These are phyloP conservation scores for Sander lucioperca DNA, from an alignment of 2,113 vertebrate genomes.

Conservation along the genomic window DNA sequence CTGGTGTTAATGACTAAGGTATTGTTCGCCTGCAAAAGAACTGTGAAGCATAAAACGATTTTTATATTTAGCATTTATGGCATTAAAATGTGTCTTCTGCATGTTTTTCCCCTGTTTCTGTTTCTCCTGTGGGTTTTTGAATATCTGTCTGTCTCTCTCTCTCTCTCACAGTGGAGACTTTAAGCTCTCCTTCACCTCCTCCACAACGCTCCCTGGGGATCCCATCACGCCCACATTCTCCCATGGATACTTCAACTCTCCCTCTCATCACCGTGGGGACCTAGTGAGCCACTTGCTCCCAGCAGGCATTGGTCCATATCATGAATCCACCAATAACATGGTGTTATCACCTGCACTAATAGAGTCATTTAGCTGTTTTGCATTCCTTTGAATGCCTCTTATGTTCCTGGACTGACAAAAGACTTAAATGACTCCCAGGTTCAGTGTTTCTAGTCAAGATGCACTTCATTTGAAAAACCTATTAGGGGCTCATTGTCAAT, in stretches of 20 bases:
- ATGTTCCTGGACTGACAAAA: constrained; percentile 17
- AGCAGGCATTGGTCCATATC: constrained; percentile 42
- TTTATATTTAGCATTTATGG: not conserved
- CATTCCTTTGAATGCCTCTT: constrained; percentile 38
- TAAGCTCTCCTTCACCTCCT: constrained; percentile 63
- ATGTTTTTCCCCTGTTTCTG: not conserved
- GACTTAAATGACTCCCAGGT: constrained; percentile 6
- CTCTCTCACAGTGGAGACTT: constrained; percentile 28
- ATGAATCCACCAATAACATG: constrained; percentile 37
- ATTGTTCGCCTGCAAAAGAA: not conserved
- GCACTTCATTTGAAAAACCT: constrained; percentile 1
- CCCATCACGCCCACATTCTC: constrained; percentile 69
- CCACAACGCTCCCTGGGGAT: constrained; percentile 64
- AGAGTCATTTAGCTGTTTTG: constrained; percentile 49
- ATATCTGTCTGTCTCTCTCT: not conserved
- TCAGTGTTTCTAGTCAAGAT: constrained; percentile 26
- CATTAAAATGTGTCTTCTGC: constrained; percentile 1
- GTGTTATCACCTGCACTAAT: constrained; percentile 47
- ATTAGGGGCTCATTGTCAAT: constrained; percentile 2
- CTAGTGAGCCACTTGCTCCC: constrained; percentile 58
- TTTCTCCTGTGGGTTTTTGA: constrained; percentile 32
- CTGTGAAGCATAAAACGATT: not conserved
- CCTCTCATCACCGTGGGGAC: constrained; percentile 74
- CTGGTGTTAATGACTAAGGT: constrained; percentile 8
- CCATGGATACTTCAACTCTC: constrained; percentile 68